These are phyloP conservation scores for Ptilonorhynchus violaceus DNA, from an alignment of 2,113 vertebrate genomes.

Conservation along the genomic window DNA sequence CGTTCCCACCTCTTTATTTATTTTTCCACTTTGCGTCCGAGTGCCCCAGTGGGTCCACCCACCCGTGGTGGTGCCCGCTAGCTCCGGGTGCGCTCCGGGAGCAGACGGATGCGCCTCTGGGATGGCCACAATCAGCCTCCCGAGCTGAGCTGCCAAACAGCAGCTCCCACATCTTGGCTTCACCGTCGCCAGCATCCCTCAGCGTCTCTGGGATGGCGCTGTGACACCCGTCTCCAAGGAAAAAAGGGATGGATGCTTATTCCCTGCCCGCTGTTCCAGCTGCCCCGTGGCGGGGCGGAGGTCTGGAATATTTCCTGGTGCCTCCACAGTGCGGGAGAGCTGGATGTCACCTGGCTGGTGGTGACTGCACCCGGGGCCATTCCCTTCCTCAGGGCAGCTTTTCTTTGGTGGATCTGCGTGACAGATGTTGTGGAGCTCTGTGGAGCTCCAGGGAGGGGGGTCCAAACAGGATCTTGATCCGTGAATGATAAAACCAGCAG, in stretches of 20 bases:
- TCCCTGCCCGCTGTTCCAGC: background rate
- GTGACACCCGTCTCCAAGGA: no score
- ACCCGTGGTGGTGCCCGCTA: rapidly evolving
- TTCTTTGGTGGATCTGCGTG: background rate
- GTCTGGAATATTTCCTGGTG: background rate
- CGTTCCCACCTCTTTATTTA: rapidly evolving
- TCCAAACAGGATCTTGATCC: background rate
- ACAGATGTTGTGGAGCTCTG: background rate
- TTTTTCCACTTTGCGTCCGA: rapidly evolving
- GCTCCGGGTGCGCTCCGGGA: rapidly evolving
- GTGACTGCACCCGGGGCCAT: background rate
- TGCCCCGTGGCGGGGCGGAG: background rate
- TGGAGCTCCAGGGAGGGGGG: background rate
- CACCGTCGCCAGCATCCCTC: background rate
- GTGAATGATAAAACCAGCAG: rapidly evolving
- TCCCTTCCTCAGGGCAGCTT: background rate
- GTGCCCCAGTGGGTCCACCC: no score
- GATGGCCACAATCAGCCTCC: background rate
- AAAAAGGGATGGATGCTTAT: background rate
- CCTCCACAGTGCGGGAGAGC: background rate
- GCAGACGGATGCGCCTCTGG: rapidly evolving
- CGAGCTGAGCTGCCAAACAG: background rate
- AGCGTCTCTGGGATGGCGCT: background rate
- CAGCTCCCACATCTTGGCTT: rapidly evolving
- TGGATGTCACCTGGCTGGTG: background rate